These are phyloP conservation scores for Ammospiza nelsoni DNA, from an alignment of 2,113 vertebrate genomes.

Conservation along the genomic window DNA sequence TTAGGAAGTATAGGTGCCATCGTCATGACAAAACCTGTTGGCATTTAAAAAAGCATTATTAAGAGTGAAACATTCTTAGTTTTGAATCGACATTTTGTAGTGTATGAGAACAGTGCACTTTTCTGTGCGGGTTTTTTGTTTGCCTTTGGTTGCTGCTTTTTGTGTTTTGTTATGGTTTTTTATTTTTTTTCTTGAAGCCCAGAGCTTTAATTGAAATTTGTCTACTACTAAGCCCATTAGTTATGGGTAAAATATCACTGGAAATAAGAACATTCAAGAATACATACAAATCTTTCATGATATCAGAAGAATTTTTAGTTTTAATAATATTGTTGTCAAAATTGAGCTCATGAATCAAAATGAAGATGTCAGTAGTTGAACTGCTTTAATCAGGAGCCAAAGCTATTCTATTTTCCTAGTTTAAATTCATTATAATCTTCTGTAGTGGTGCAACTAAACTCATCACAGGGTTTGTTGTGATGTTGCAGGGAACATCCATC, in stretches of 20 bases:
- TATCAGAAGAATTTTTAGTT: neutral
- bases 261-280: neutral
- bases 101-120: neutral
- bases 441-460: neutral
- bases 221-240: neutral
- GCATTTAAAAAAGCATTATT: neutral
- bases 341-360: neutral
- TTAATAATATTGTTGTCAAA: neutral
- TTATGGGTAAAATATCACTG: neutral
- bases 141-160: neutral
- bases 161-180: neutral
- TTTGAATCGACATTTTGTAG: neutral
- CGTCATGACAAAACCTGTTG: neutral
- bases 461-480: neutral
- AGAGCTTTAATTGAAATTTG: neutral
- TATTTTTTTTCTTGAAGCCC: neutral
- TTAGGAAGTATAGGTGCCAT: neutral
- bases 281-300: neutral
- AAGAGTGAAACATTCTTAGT: neutral
- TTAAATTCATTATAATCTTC: neutral
- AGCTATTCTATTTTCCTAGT: neutral
- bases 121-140: neutral
- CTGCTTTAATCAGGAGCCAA: neutral
- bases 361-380: neutral
- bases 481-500: neutral